Percentiles rank a stretch among this genome's conserved stretches.
Evolutionary conservation across 2,113 vertebrate species (phyloP).

Genomic region (Hemibates koningsi): DNA sequence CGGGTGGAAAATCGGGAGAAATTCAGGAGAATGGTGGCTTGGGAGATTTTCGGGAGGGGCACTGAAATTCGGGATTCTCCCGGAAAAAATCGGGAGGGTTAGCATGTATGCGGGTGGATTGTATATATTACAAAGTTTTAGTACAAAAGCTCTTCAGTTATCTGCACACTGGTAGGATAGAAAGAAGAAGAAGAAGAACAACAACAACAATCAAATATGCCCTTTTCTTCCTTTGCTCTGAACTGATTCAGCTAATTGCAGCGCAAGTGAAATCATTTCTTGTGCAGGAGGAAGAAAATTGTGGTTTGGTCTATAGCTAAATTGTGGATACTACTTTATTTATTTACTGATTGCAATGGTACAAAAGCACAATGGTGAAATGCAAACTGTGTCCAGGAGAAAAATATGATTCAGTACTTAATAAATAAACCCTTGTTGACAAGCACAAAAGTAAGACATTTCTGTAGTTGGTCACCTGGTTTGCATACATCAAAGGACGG

Average conservation of each 20-base stretch:
- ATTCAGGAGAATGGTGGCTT: not conserved
- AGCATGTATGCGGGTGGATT: not conserved
- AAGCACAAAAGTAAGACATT: not conserved
- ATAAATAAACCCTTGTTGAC: not conserved
- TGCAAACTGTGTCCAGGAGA: not conserved
- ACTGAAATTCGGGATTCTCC: not conserved
- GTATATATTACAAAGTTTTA: not conserved
- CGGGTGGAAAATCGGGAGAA: not conserved
- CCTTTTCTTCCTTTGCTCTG: not conserved
- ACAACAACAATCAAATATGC: not conserved
- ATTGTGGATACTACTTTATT: not conserved
- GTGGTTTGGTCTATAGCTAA: not conserved
- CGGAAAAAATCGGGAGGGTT: not conserved
- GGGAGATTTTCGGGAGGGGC: not conserved
- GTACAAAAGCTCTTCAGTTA: not conserved
- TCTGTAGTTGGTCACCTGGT: not conserved
- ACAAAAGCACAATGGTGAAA: not conserved
- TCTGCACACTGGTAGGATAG: not conserved
- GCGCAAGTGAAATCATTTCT: not conserved
- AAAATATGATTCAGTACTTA: not conserved
- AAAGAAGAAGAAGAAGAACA: accelerated
- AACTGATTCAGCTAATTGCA: not conserved
- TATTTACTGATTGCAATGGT: not conserved
- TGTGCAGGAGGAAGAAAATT: not conserved
- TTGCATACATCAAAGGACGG: not conserved